Conservation (phyloP, 2,113 vertebrate genomes). For the Tetrax tetrax region DNA sequence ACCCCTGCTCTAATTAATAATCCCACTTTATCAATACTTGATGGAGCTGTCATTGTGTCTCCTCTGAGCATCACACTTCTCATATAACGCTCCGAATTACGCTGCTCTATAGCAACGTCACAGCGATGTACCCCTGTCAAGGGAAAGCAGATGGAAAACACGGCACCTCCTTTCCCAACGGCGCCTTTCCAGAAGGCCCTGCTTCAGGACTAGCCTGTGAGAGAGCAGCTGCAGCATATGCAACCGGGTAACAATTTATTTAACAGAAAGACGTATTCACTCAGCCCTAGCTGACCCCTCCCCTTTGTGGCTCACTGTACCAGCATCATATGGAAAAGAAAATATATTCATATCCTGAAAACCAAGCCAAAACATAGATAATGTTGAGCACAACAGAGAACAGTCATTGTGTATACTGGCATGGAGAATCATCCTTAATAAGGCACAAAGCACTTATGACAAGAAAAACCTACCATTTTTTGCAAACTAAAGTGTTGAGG, state of each 20-base stretch:
- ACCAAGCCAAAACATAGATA: background rate
- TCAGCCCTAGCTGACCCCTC: background rate
- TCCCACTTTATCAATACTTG: constrained; percentile 59
- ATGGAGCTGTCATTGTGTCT: constrained; percentile 7
- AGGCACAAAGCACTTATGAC: background rate
- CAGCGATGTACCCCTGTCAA: background rate
- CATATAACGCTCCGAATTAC: background rate
- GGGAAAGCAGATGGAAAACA: fast-evolving
- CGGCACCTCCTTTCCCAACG: fast-evolving
- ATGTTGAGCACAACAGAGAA: background rate
- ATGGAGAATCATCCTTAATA: background rate
- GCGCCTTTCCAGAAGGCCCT: background rate
- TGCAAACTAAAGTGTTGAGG: background rate
- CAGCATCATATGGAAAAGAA: background rate
- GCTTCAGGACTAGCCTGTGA: background rate
- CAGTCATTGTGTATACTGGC: background rate
- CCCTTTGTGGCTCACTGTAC: no score
- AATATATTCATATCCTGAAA: background rate
- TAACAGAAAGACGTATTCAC: background rate
- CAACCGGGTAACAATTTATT: background rate
- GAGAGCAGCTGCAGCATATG: fast-evolving
- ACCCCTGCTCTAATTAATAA: constrained; percentile 61
- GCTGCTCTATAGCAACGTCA: background rate
- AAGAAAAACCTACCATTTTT: background rate
- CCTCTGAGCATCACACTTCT: constrained; percentile 35